These are phyloP conservation scores for Noctilio leporinus DNA, from an alignment of 2,113 vertebrate species.

Conservation along the genomic window DNA sequence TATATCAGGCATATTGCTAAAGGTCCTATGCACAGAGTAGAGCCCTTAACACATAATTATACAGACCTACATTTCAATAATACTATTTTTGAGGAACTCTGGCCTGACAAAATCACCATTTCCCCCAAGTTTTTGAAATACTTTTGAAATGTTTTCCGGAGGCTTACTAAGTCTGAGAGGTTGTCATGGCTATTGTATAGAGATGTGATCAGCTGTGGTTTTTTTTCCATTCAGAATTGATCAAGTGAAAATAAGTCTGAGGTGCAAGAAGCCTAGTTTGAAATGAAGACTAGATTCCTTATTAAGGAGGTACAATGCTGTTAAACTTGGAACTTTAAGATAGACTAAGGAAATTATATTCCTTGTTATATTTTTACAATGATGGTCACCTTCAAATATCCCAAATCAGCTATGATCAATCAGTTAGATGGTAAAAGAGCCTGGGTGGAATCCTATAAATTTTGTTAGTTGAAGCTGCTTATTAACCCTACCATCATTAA, in stretches of 20 bases:
- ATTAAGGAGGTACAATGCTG: not conserved
- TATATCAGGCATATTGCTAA: not conserved
- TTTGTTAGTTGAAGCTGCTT: not conserved
- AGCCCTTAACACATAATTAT: not conserved
- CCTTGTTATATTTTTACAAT: not conserved
- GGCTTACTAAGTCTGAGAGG: not conserved
- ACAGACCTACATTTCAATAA: not conserved
- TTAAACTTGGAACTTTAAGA: not conserved
- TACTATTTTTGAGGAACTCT: not conserved
- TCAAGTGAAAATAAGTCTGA: not conserved
- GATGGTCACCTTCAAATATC: not conserved
- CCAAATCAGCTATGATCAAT: not conserved
- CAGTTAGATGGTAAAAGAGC: not conserved
- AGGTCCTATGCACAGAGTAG: not conserved
- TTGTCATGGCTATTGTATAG: not conserved
- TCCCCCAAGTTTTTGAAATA: not conserved
- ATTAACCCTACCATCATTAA: not conserved
- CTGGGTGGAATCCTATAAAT: not conserved
- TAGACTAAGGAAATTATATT: not conserved
- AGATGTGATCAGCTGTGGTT: not conserved
- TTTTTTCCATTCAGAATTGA: not conserved
- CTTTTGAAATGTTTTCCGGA: conserved; percentile 12
- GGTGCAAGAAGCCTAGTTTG: not conserved
- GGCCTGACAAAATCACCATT: not conserved
- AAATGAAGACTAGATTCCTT: not conserved